phyloP scores from a whole-genome alignment of 2,113 vertebrate species.

The Equus przewalskii region DNA sequence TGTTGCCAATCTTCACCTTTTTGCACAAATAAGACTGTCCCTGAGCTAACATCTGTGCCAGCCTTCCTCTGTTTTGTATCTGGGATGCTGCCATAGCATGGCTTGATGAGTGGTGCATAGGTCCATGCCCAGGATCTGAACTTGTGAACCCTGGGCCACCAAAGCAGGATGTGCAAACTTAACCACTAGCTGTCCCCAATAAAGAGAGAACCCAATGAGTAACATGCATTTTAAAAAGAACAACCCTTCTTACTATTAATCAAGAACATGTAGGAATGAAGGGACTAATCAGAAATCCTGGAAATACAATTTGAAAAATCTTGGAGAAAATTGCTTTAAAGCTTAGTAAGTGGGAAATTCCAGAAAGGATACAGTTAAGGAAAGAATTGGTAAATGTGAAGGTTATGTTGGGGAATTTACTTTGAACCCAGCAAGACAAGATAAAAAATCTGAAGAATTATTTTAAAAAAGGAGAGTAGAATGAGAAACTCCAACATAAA shows the following conservation, averaged over 20 bases:
- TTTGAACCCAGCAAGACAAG: neutral
- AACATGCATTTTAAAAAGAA: neutral
- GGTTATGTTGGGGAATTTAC: neutral
- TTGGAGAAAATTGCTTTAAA: neutral
- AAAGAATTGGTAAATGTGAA: neutral
- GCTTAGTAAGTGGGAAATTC: neutral
- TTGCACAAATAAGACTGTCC: too few relatives aligned
- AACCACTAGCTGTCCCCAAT: too few relatives aligned
- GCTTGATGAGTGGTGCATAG: too few relatives aligned
- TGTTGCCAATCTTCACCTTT: too few relatives aligned
- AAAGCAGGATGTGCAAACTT: too few relatives aligned
- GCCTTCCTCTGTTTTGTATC: too few relatives aligned
- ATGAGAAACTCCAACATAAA: neutral
- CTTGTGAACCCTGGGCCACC: too few relatives aligned
- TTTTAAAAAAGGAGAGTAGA: neutral
- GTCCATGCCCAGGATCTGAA: too few relatives aligned
- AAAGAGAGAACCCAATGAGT: neutral
- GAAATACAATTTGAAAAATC: neutral
- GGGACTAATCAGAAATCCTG: constrained; percentile 17
- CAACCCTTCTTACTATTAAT: neutral
- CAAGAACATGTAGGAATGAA: neutral
- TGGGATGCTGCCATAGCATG: too few relatives aligned
- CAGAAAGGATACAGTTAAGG: neutral
- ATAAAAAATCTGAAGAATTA: neutral
- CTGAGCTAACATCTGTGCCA: too few relatives aligned